Evolutionary conservation across 2,797 vertebrate species (phyloP), one percentile per base, ranked within the genome.

Genomic region (Chaenodraco wilsoni): DNA sequence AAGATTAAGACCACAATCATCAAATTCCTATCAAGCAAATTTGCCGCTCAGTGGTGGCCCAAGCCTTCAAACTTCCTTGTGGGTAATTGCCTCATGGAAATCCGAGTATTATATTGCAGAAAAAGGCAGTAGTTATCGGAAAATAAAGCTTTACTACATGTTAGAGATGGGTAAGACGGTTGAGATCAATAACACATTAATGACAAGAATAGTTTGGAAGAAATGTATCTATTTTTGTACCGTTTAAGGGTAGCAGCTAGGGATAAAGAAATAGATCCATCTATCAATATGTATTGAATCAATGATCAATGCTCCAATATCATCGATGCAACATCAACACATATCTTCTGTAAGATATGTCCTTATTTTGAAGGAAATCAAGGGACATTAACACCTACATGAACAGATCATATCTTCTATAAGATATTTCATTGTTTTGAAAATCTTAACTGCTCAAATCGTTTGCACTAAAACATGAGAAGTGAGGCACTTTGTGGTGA

Each of bases 1-100:
- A 66, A 79, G 27, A 83, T 72, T 71, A 85, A 68, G 40, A 67
- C 55, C 67, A 71, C 64, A 75, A 52, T 71, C 17, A 23, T 76
- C 27, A 84, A 74, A 73, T 44, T 81, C 65, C 63, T 67, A 44
- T 62, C 33, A 66, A 46, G 70, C 19, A 60, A 48, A 69, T 21
- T 21, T 71, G 65, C 43, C 9, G 8, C 65, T 50, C 49, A 62
- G 45, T 41, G 54, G 68, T 52, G 33, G 48, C 60, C 33, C 27
- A 66, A 64, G 75, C 64, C 58, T 76, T 83, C 50, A 51, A 48
- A 52, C 48, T 44, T 70, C 65, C 63, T 68, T 37, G 45, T 60
- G 56, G n/a, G 52, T 33, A n/a, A 41, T 68, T 45, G 62, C 59
- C 63, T 73, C 41, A 77, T 46, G 62, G 44, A 79, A 72, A 72